Evolutionary conservation across 1,140 invertebrate species (phyloP).

Genomic region (Neuroterus valhalla): DNA sequence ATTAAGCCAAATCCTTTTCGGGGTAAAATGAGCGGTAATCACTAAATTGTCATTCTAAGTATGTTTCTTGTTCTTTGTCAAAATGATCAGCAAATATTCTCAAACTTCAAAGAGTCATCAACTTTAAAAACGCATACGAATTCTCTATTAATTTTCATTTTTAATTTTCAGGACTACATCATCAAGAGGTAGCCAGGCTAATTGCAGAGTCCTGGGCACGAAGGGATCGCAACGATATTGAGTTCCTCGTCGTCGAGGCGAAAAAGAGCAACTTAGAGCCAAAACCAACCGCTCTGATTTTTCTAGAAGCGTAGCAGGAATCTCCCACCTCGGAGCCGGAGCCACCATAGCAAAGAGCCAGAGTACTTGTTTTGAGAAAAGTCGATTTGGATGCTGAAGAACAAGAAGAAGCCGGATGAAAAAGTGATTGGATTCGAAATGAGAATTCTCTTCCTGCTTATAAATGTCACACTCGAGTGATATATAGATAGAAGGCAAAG

Average conservation of each 20-base stretch:
- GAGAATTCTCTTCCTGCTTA: background rate
- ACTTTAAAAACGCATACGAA: background rate
- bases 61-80: no score
- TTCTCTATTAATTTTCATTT: background rate
- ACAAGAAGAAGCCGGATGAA: conserved; percentile 18
- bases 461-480: background rate
- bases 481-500: background rate
- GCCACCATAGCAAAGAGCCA: conserved; percentile 63
- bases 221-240: conserved; percentile 89
- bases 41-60: no score
- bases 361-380: conserved; percentile 29
- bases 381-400: conserved; percentile 28
- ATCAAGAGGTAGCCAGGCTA: conserved; percentile 89
- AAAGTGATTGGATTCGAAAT: conserved; percentile 14
- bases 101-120: no score
- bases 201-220: conserved; percentile 93
- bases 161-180: conserved; percentile 74
- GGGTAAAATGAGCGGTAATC: no score
- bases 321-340: conserved; percentile 72
- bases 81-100: background rate
- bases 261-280: conserved; percentile 93
- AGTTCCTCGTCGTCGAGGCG: conserved; percentile 92
- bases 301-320: conserved; percentile 89
- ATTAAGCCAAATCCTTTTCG: no score
- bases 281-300: conserved; percentile 90